Conservation (phyloP, 2,113 vertebrate species). For the Otolemur garnettii region DNA sequence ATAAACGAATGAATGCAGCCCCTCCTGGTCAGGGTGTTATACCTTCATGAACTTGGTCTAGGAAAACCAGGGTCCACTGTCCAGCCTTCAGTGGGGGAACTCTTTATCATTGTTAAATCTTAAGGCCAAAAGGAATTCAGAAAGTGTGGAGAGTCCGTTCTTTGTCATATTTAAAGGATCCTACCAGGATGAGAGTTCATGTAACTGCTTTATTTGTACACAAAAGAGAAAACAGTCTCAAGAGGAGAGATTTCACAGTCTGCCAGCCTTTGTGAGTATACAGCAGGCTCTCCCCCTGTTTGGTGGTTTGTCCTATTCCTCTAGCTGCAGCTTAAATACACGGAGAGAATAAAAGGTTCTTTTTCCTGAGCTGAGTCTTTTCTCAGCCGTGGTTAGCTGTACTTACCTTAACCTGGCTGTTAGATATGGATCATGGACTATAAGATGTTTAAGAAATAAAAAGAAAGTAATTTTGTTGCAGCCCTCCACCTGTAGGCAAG, state of each 20-base stretch:
- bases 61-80: too few relatives aligned
- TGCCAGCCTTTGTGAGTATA: background rate
- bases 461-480: background rate
- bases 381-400: background rate
- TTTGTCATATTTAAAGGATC: background rate
- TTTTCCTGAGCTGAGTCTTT: background rate
- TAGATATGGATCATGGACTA: background rate
- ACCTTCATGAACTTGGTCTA: too few relatives aligned
- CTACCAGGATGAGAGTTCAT: background rate
- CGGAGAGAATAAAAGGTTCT: background rate
- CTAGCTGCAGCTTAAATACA: background rate
- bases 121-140: background rate
- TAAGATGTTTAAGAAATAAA: background rate
- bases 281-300: background rate
- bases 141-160: background rate
- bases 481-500: background rate
- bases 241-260: background rate
- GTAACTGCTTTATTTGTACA: background rate
- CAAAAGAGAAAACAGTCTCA: background rate
- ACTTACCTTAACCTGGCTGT: background rate
- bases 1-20: too few relatives aligned
- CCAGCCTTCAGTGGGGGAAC: too few relatives aligned
- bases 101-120: background rate
- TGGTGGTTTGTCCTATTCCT: background rate
- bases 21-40: too few relatives aligned